Evolutionary conservation across 2,113 vertebrate species (phyloP).

Genomic region (Calypte anna): DNA sequence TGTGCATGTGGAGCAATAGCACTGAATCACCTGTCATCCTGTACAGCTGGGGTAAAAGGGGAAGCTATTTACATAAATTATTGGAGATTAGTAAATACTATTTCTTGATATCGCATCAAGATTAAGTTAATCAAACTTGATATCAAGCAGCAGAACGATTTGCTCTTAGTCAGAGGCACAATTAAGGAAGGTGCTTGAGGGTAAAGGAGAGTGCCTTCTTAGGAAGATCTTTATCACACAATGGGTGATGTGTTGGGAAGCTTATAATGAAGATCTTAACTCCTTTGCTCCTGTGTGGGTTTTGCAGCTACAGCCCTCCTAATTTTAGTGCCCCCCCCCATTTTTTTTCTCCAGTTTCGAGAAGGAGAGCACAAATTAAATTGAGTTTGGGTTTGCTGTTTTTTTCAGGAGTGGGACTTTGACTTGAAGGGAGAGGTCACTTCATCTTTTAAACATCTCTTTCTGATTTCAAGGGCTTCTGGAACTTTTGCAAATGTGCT

Average conservation of each 20-base stretch:
- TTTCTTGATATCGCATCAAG: conserved; percentile 64
- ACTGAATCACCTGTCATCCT: conserved; percentile 57
- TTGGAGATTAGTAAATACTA: conserved; percentile 75
- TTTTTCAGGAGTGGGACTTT: neutral
- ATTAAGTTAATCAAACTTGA: conserved; percentile 73
- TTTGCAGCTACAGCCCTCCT: neutral
- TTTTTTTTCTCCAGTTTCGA: neutral
- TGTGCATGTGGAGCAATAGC: neutral
- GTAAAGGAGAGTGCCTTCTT: conserved; percentile 58
- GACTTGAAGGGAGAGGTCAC: neutral
- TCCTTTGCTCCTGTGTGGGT: neutral
- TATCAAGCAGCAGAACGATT: conserved; percentile 67
- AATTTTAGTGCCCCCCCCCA: neutral
- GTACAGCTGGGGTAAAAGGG: conserved; percentile 43
- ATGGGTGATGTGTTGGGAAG: conserved; percentile 40
- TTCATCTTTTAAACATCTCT: neutral
- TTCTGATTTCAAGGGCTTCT: neutral
- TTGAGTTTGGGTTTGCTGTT: neutral
- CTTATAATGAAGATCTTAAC: conserved; percentile 35
- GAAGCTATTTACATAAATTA: conserved; percentile 73
- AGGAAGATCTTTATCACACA: conserved; percentile 53
- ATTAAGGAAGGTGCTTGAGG: conserved; percentile 73
- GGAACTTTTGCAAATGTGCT: neutral
- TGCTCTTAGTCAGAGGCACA: conserved; percentile 68
- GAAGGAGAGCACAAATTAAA: neutral